phyloP scores from a whole-genome alignment of 2,797 vertebrate genomes.

The Odontamblyopus rebecca region DNA sequence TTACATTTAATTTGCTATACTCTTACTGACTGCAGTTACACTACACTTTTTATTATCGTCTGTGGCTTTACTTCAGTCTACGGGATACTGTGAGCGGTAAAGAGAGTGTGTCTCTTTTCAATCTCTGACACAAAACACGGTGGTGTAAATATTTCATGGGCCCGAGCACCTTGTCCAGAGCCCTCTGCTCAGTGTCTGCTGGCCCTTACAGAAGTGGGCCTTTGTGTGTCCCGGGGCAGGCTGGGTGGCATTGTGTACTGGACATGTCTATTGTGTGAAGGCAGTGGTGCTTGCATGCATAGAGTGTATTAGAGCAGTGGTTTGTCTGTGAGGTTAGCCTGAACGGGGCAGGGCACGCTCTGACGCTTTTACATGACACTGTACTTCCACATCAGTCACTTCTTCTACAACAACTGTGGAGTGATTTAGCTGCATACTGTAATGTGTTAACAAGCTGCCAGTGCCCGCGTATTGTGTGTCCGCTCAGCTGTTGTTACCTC shows the following conservation, averaged over 20 bases:
- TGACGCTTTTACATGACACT: slow-evolving; percentile 63
- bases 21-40: neutral
- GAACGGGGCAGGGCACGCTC: slow-evolving; percentile 63
- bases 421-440: neutral
- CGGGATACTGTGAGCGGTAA: slow-evolving; percentile 37
- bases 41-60: neutral
- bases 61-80: slow-evolving; percentile 24
- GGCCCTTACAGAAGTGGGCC: slow-evolving; percentile 58
- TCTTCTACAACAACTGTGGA: neutral
- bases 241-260: slow-evolving; percentile 56
- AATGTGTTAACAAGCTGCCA: neutral
- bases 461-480: neutral
- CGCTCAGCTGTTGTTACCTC: neutral
- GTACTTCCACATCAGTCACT: slow-evolving; percentile 18
- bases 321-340: slow-evolving; percentile 64
- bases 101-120: slow-evolving; percentile 47
- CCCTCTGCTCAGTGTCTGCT: slow-evolving; percentile 70
- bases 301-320: slow-evolving; percentile 61
- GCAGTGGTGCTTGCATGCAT: slow-evolving; percentile 63
- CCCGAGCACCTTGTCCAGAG: slow-evolving; percentile 60
- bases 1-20: neutral
- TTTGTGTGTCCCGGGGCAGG: slow-evolving; percentile 59
- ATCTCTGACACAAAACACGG: slow-evolving; percentile 66
- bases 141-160: slow-evolving; percentile 78
- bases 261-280: slow-evolving; percentile 67